Base-by-base conservation (phyloP, 2,113 vertebrate species). In the Pseudorhombus dupliciocellatus region DNA sequence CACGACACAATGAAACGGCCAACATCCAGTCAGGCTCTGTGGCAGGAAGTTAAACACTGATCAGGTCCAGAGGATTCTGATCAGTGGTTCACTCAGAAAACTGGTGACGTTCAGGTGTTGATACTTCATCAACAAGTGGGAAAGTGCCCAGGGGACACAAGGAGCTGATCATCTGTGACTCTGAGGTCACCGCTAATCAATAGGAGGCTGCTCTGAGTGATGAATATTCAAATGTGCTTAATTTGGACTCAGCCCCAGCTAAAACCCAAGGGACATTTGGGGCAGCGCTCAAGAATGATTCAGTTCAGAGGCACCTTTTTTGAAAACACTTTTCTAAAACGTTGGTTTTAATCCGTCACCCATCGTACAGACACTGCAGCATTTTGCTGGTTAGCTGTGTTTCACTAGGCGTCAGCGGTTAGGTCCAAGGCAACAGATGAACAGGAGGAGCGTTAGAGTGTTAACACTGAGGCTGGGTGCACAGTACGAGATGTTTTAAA, bases 381-480 rank as follows among this genome's bases (percentile, higher is more conserved):
- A 87, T 44, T 61, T 31, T 90, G 72, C 75, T 63, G 72, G 81
- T 88, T 80, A 88, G 90, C 89, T 75, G 79, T 34, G 70, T 56
- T 64, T 90, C 87, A 67, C 60, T 15, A 56, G 77, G 34, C 55
- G 81, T 80, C 65, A 83, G 88, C 70, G 54, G 82, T 84, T 86
- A 46, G 85, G 56, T 75, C 77, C 68, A 55, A 56, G 65, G 60
- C 87, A 88, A 61, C 78, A 84, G 76, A 83, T 72, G 70, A 85
- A 64, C 63, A 81, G 40, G 86, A 87, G 68, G 77, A 85, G 70
- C 12, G 7, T 88, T 88, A 90, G 85, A 59, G 71, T 10, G 85
- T 90, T 88, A 89, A 89, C 88, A 73, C 21, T 37, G 52, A 56
- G 9, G 51, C 73, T 82, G 79, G 87, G 86, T 84, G 30, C 88